These are phyloP conservation scores for Luscinia luscinia DNA, from an alignment of 2,797 vertebrate genomes.

Conservation along the genomic window DNA sequence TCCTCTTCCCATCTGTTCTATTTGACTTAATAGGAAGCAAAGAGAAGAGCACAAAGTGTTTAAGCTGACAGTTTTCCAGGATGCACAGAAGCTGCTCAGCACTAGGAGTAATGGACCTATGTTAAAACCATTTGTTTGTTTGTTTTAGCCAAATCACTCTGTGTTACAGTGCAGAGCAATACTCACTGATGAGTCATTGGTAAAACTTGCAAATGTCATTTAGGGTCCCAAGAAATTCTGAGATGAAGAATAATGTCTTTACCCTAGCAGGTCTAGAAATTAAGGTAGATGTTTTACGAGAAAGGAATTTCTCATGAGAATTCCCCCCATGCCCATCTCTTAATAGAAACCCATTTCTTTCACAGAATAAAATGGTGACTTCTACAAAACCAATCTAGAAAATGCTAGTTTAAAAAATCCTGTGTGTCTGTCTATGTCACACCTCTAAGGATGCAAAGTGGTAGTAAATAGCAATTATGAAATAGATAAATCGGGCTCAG, in stretches of 20 bases:
- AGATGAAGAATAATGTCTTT: neutral
- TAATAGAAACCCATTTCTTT: neutral
- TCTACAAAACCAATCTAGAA: neutral
- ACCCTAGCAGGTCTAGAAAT: neutral
- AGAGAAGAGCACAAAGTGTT: neutral
- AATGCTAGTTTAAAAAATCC: neutral
- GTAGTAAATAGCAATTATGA: neutral
- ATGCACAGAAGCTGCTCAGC: neutral
- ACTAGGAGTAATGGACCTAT: neutral
- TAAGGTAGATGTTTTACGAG: neutral
- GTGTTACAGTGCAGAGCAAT: neutral
- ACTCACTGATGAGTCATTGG: neutral
- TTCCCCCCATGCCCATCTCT: neutral
- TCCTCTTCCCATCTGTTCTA: slow-evolving; percentile 54
- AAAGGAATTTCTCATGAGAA: neutral
- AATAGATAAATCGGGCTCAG: neutral
- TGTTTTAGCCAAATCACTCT: neutral
- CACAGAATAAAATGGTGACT: neutral
- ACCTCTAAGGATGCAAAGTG: neutral
- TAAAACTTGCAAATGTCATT: neutral
- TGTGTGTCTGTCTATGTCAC: neutral
- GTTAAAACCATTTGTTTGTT: neutral
- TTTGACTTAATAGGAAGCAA: slow-evolving; percentile 44
- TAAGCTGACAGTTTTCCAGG: neutral
- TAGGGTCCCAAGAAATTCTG: neutral